Conservation (phyloP, 2,113 vertebrate species). For the Lagopus leucura region DNA sequence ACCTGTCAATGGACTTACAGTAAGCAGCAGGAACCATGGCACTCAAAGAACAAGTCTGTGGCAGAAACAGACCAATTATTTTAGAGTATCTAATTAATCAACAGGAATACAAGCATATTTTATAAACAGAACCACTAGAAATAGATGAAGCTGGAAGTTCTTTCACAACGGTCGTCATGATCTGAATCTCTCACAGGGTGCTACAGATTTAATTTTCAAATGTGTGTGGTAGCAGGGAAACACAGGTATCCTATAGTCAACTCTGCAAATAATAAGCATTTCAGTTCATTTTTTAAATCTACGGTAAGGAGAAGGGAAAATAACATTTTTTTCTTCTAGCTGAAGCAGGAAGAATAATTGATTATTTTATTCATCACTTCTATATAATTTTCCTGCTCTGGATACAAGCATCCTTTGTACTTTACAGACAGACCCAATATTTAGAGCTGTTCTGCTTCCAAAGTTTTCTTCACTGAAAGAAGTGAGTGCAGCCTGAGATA, state of each 20-base stretch:
- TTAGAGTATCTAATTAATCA: background rate
- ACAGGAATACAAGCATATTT: background rate
- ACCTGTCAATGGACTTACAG: background rate
- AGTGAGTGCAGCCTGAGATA: slow-evolving; percentile 18
- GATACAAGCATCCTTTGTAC: background rate
- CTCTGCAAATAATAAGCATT: slow-evolving; percentile 19
- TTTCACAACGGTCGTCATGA: background rate
- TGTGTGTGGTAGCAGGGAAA: background rate
- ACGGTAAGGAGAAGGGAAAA: slow-evolving; percentile 35
- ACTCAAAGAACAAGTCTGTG: rapidly evolving
- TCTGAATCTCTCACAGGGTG: background rate
- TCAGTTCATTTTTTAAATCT: slow-evolving; percentile 26
- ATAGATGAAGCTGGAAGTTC: background rate
- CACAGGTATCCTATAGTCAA: background rate
- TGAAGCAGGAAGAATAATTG: slow-evolving; percentile 45
- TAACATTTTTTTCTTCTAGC: slow-evolving; percentile 35
- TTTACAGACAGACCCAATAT: background rate
- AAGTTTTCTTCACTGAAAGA: slow-evolving; percentile 15
- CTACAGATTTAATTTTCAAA: background rate
- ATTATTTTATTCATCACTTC: slow-evolving; percentile 9
- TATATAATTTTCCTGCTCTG: slow-evolving; percentile 33
- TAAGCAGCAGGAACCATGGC: rapidly evolving
- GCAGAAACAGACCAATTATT: background rate
- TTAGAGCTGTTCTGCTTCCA: background rate
- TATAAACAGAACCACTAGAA: background rate